Base-by-base conservation (phyloP, 2,888 invertebrate species). In the Troides oblongomaculatus region DNA sequence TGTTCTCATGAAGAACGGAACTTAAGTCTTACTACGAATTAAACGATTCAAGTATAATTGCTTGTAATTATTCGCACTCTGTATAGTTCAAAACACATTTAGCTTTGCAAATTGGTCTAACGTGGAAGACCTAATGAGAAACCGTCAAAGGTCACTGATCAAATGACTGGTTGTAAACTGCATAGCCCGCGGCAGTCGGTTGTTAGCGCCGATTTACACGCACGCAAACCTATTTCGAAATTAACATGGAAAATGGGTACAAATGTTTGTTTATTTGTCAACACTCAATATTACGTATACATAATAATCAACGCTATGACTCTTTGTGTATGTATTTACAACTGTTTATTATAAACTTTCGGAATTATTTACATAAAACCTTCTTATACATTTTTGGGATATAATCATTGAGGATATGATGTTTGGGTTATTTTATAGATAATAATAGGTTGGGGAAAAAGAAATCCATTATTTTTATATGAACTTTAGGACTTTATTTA, bases 161-260 rank as follows among this genome's bases (percentile, higher is more conserved):
- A 63, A 69, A 70, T 62, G 62, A 58, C 39, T 58, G 57, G 56
- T 53, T 58, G 62, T 66, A 58, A 66, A 58, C 65, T 66, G 59
- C 66, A 66, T 50, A 12, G 43, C 58, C 39, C 53, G 39, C 61
- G 65, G 46, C 62, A 39, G 50, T 36, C 36, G 58, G 66, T 63
- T 70, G 53, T 66, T 70, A 70, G 59, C 70, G 59, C 25, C 17
- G 59, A 62, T 66, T 43, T 50, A 50, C 36, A 18, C 62, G 30
- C 58, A 70, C 66, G 70, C 70, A 53, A 63, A 58, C 56, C 69
- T 62, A 65, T 70, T 69, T 69, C 58, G 18, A 65, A 69, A 62
- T 66, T 53, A 66, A 70, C 70, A 62, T 12, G 62, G 43, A 39
- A 56, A 70, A 39, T 63, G 30, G 50, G n/a, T 53, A 53, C 53